Base-by-base conservation (phyloP, 1,140 invertebrate species). In the Anthonomus grandis region DNA sequence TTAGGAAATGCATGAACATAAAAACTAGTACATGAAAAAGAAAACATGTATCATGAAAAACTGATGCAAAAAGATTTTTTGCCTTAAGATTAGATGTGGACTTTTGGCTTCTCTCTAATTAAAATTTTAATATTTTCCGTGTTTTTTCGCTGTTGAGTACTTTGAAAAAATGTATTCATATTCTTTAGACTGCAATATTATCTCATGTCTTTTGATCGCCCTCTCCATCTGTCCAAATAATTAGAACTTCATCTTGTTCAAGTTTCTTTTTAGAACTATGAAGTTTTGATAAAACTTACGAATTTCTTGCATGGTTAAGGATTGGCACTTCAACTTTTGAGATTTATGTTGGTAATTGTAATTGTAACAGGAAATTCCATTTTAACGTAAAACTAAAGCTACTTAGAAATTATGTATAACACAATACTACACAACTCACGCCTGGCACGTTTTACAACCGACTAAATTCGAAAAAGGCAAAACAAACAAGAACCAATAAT, bases 101-200 rank as follows among this genome's bases (percentile, higher is more conserved):
- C 34, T 51, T 38, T n/a, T 36, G 10, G 52, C 42, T 10, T 8
- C 27, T 55, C 36, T 55, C 52, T 42, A 55, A 37, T 55, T 13
- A 13, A 44, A 44, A 9, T 19, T 19, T 6, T 21, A 5, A 21
- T 9, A 18, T 21, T 21, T 22, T 8, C 41, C 41, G 23, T 21
- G 15, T 22, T 44, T 44, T 8, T 19, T 44, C 5, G 23, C 41
- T 44, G 41, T 44, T 4, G 41, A 17, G 23, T 19, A 44, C 10
- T 22, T 18, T 19, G 41, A 44, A 19, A 44, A 44, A 6, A 44
- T n/a, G 5, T 44, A 4, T 19, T 6, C 3, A 44, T 44, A 44
- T 21, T 44, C 18, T 18, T 44, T 22, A 4, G 41, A 21, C 15
- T 18, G 3, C 21, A 19, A 8, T 44, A 44, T 44, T 18, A 19